Conservation (phyloP, 1,140 invertebrate genomes). For the Trichonephila inaurata region DNA sequence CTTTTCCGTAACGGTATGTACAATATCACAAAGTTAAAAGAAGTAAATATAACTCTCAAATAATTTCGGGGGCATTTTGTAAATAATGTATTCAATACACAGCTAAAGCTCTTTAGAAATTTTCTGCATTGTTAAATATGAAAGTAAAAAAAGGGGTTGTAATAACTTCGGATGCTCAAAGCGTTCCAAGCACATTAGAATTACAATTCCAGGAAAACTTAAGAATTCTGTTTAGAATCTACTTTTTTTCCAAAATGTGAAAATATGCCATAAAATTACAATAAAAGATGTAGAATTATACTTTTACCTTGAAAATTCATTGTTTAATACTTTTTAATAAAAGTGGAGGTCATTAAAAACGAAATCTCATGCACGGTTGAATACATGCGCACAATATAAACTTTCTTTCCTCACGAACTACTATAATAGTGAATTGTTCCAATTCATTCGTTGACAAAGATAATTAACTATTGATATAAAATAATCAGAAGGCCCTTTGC, state of each 20-base stretch:
- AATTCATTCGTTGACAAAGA: neutral
- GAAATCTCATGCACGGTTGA: neutral
- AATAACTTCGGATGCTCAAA: no score
- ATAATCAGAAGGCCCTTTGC: neutral
- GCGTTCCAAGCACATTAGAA: no score
- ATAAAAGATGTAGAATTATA: neutral
- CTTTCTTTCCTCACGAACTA: neutral
- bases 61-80: no score
- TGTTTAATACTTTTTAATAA: neutral
- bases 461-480: neutral
- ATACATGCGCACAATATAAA: neutral
- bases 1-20: no score
- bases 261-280: neutral
- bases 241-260: neutral
- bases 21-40: no score
- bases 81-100: no score
- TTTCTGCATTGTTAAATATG: no score
- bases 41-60: no score
- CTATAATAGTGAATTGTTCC: neutral
- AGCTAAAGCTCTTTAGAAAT: no score
- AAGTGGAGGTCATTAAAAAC: neutral
- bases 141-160: no score
- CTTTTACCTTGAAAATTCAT: conserved; percentile 2
- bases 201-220: neutral
- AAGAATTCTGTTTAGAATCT: neutral